Evolutionary conservation across 2,113 vertebrate genomes (phyloP), one percentile per base, ranked within the genome.

Genomic region (Grammomys surdaster): DNA sequence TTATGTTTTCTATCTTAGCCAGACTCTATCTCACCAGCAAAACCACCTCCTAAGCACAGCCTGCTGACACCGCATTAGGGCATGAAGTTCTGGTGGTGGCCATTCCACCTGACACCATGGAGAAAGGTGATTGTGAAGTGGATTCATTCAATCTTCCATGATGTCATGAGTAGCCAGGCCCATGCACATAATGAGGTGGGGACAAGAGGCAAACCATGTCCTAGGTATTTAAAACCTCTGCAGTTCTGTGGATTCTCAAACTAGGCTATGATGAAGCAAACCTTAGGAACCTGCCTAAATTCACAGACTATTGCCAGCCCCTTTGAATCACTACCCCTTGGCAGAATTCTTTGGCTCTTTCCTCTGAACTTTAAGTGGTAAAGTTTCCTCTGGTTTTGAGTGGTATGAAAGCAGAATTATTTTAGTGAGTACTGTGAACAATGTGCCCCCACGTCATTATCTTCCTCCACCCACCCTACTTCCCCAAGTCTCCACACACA

Each of bases 361-460:
- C 51, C n/a, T 51, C 54, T 43, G 51, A 16, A 72, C 10, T 28
- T 90, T n/a, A 36, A 20, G 40, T 40, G 40, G 40, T 40, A 40
- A 40, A 40, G 40, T 40, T 40, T 40, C 40, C 40, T 40, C 40
- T 28, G 69, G 24, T 54, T 31, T 36, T 46, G 40, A 70, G n/a
- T 1, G 48, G 17, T 36, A 28, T 33, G 73, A 60, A 26, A 72
- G 24, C 33, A 87, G 82, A 80, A 63, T 51, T 7, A 5, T 36
- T 78, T 78, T 75, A 6, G 28, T 26, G 26, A 26, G 31, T 54
- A 26, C 51, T 6, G 14, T 31, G 4, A 28, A 16, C 48, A 14
- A 6, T 43, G 20, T 20, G 0, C 0, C 28, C 51, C 6, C 13
- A 2, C 22, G 4, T 11, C 0, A 1, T 48, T 40, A 36, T 1